A percentile compares a stretch with the other conserved stretches of the same genome.
Evolutionary conservation across 1,140 invertebrate species (phyloP).

Genomic region (Lepidurus couesii): DNA sequence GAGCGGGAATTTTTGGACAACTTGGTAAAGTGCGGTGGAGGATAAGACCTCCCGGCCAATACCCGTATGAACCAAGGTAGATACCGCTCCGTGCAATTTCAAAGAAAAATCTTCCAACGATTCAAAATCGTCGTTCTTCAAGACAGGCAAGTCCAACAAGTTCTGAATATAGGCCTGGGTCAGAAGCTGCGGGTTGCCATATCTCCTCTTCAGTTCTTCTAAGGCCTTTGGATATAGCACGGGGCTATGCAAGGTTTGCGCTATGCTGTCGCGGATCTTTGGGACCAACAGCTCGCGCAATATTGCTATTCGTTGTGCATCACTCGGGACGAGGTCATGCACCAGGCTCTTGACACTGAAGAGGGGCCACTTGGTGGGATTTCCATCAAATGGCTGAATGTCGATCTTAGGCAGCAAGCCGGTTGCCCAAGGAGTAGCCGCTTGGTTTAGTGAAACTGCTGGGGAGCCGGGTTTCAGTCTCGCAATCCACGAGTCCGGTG

Average conservation of each 20-base stretch:
- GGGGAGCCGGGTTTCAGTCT: not conserved
- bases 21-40: not conserved
- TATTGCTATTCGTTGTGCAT: slow-evolving; percentile 21
- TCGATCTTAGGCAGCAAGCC: slow-evolving; percentile 23
- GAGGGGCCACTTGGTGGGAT: not conserved
- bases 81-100: slow-evolving; percentile 2
- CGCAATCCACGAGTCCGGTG: slow-evolving; percentile 12
- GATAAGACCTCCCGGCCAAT: not conserved
- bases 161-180: not conserved
- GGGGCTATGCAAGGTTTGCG: not conserved
- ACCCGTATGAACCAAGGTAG: not conserved
- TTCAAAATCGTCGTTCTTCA: slow-evolving; percentile 4
- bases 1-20: not conserved
- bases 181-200: slow-evolving; percentile 24
- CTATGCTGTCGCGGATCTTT: slow-evolving; percentile 20
- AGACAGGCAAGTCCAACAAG: not conserved
- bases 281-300: slow-evolving; percentile 24
- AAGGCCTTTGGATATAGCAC: slow-evolving; percentile 10
- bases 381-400: slow-evolving; percentile 1
- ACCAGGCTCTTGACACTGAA: slow-evolving; percentile 25
- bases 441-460: not conserved
- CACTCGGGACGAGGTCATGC: slow-evolving; percentile 19
- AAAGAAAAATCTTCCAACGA: slow-evolving; percentile 7
- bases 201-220: not conserved
- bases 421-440: not conserved